phyloP scores from a whole-genome alignment of 2,797 vertebrate genomes.

The Sebastes baramenuke region DNA sequence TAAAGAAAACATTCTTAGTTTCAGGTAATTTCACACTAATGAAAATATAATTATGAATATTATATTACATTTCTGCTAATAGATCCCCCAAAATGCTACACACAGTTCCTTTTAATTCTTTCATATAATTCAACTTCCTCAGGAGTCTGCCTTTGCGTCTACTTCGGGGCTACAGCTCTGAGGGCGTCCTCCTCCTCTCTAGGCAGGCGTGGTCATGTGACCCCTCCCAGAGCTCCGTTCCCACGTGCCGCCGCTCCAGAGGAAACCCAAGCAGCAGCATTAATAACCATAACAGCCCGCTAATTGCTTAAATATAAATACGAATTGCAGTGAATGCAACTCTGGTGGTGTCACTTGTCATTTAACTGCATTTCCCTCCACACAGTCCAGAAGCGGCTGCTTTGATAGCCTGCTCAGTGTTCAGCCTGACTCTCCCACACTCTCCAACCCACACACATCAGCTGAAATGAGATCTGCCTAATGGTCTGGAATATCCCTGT shows the following conservation, averaged over 20 bases:
- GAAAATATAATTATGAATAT: no score
- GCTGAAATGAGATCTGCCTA: slow-evolving; percentile 66
- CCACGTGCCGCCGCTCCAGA: slow-evolving; percentile 12
- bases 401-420: slow-evolving; percentile 43
- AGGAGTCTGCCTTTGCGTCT: neutral
- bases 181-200: slow-evolving; percentile 21
- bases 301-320: slow-evolving; percentile 15
- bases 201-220: neutral
- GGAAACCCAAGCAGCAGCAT: slow-evolving; percentile 10
- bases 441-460: slow-evolving; percentile 50
- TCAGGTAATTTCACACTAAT: no score
- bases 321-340: neutral
- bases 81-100: no score
- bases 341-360: slow-evolving; percentile 22
- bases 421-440: slow-evolving; percentile 48
- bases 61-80: no score
- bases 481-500: slow-evolving; percentile 72
- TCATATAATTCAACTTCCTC: neutral
- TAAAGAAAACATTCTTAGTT: no score
- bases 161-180: slow-evolving; percentile 16
- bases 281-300: neutral
- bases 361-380: slow-evolving; percentile 27
- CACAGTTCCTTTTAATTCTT: neutral
- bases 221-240: slow-evolving; percentile 24
- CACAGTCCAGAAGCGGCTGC: slow-evolving; percentile 27